Base-by-base conservation (phyloP, 1,140 invertebrate genomes). In the Ctenoplectra terminalis region DNA sequence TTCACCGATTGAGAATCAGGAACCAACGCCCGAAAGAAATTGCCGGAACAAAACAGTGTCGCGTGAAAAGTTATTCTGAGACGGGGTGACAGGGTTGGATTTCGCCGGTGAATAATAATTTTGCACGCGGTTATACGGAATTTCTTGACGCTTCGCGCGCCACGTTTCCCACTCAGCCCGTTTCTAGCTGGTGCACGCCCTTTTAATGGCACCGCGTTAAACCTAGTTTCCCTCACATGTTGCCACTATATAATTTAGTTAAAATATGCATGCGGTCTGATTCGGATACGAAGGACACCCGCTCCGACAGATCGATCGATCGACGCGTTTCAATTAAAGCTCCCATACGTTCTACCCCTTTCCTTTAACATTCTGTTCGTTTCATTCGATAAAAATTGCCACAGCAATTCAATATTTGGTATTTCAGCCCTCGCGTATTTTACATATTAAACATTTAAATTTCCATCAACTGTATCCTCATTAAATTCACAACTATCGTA, bases 201-300 rank as follows among this genome's bases (percentile, higher is more conserved):
- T 61, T 79, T 61, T 52, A 72, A 79, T 50, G 31, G 56, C 67
- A 4, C 9, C 31, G 20, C 43, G 43, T 60, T 50, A 56, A 71
- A 78, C 66, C 13, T 46, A 71, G 40, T 79, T 79, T 29, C 13
- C 67, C 4, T 34, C 69, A 72, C 69, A 61, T 72, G 56, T 52
- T 52, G 13, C 76, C 43, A 40, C 66, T 40, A 26, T 78, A 71
- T 71, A 78, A 78, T 71, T 61, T 60, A 61, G 63, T 46, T 77
- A n/a, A 69, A 56, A 77, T 77, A 77, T 77, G 63, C 50, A 46
- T 31, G 74, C 46, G 63, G 50, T 71, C 66, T 40, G 76, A 71
- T 78, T 46, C 54, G 31, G 31, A 29, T 78, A 60, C 54, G 52
- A 71, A 67, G 54, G 31, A 40, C 46, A 46, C 66, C 46, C n/a